Conservation (phyloP, 2,888 invertebrate genomes). For the Pandemis cinnamomeana region DNA sequence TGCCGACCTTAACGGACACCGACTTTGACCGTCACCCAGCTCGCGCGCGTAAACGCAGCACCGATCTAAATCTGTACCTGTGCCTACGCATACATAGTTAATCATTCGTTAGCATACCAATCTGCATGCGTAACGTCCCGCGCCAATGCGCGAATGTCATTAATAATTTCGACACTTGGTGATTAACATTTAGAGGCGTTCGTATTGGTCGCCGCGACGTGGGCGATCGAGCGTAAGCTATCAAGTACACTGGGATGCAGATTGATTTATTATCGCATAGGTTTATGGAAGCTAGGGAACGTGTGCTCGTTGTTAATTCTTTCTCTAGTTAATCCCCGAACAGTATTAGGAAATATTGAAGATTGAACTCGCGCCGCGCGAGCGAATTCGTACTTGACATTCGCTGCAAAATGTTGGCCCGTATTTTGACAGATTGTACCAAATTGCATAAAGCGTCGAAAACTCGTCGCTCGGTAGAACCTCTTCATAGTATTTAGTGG, state of each 20-base stretch:
- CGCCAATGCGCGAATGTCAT: constrained; percentile 71
- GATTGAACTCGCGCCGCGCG: too few relatives aligned
- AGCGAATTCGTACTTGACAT: too few relatives aligned
- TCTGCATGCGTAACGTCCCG: constrained; percentile 79
- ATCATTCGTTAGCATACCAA: constrained; percentile 82
- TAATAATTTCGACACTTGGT: constrained; percentile 82
- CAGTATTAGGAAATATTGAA: too few relatives aligned
- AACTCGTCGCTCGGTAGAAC: too few relatives aligned
- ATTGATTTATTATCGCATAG: constrained; percentile 45
- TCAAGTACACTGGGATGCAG: constrained; percentile 38
- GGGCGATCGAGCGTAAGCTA: constrained; percentile 50
- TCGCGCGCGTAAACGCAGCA: constrained; percentile 33
- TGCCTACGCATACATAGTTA: constrained; percentile 73
- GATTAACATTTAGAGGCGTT: constrained; percentile 79
- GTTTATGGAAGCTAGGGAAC: not conserved
- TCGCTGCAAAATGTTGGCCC: too few relatives aligned
- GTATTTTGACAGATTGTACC: too few relatives aligned
- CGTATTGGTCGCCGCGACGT: constrained; percentile 58
- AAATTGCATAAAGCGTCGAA: too few relatives aligned
- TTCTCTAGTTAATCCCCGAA: too few relatives aligned
- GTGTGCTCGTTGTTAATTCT: too few relatives aligned
- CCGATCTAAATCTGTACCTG: constrained; percentile 54
- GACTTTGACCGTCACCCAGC: constrained; percentile 9
- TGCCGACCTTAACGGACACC: not conserved
- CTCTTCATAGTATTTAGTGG: too few relatives aligned